Base-by-base conservation (phyloP, 2,888 invertebrate species). In the Hirtodrosophila confusa region DNA sequence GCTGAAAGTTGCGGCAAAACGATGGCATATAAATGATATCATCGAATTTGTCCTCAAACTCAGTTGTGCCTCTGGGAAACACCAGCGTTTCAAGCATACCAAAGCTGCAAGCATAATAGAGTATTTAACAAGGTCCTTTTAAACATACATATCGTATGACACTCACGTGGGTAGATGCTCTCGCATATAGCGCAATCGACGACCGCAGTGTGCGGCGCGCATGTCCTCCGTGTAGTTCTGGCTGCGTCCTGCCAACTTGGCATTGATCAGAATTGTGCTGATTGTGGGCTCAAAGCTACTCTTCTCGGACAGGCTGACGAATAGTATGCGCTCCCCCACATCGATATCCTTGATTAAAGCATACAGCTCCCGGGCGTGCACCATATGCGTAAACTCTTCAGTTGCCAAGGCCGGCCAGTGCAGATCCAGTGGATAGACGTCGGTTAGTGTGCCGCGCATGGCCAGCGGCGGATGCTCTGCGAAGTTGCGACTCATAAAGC, bases 71-170 rank as follows among this genome's bases (percentile, higher is more conserved):
- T 0, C 3, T 3, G 12, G 68, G 58, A 61, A 56, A 57, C 24
- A 60, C 3, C 1, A 58, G 41, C 0, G 44, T 24, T 41, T 80
- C 78, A 23, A 80, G 63, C 68, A 78, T 78, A 0, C 63, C 54
- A 17, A 75, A 78, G 29, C 75, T 72, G 23, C 4, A 35, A 48
- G 8, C 1, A 17, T 1, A 27, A n/a, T 8, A 11, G 8, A 5
- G 11, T 7, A 6, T 9, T 27, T 11, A 43, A 1, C 0, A 10
- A 9, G 4, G 11, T 6, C 1, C 23, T 51, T 9, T 4, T 2
- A 9, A 11, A 4, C 3, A 5, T 5, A 17, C 3, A 17, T 10
- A 3, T 0, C 24, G 3, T 9, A 3, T 9, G 4, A 36, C 8
- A 39, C 37, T 7, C 4, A 64, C 72, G 53, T 62, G 23, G 73